A percentile compares a stretch with the other conserved stretches of the same genome.
Evolutionary conservation across 1,140 invertebrate species (phyloP).

Genomic region (Conopomorpha cramerella): DNA sequence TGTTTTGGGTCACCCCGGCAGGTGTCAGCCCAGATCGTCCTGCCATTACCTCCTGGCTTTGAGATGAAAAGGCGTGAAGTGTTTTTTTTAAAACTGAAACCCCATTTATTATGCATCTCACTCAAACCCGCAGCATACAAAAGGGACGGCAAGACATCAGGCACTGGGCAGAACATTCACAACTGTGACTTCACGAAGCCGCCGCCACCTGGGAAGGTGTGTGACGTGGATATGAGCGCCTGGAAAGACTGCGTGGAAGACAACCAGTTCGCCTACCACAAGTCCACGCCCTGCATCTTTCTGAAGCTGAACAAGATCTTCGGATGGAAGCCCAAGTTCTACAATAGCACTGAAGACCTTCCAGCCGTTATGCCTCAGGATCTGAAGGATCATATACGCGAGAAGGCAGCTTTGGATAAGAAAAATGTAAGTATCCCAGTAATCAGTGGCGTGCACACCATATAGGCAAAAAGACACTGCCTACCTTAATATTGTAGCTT

Average conservation of each 20-base stretch:
- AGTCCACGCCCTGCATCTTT: slow-evolving; percentile 80
- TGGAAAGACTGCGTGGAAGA: slow-evolving; percentile 71
- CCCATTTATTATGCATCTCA: too few relatives aligned
- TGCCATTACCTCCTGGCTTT: too few relatives aligned
- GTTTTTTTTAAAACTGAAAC: too few relatives aligned
- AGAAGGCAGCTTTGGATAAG: slow-evolving; percentile 65
- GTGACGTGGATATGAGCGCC: slow-evolving; percentile 60
- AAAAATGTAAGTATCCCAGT: slow-evolving; percentile 39
- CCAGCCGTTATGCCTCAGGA: slow-evolving; percentile 70
- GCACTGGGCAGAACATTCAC: slow-evolving; percentile 68
- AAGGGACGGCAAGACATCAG: slow-evolving; percentile 65
- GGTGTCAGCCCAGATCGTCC: too few relatives aligned
- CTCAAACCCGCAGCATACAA: slow-evolving; percentile 66
- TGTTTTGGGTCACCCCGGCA: too few relatives aligned
- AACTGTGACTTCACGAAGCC: slow-evolving; percentile 69
- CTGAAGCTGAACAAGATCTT: slow-evolving; percentile 85
- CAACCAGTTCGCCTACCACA: slow-evolving; percentile 77
- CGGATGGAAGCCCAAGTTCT: slow-evolving; percentile 75
- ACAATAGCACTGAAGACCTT: slow-evolving; percentile 65
- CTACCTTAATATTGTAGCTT: too few relatives aligned
- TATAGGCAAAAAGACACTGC: too few relatives aligned
- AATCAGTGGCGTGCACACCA: too few relatives aligned
- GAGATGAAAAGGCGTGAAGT: too few relatives aligned
- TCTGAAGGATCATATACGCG: slow-evolving; percentile 68
- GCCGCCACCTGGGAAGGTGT: slow-evolving; percentile 65